These are phyloP conservation scores for Pseudopipra pipra DNA, from an alignment of 2,113 vertebrate species.

Conservation along the genomic window DNA sequence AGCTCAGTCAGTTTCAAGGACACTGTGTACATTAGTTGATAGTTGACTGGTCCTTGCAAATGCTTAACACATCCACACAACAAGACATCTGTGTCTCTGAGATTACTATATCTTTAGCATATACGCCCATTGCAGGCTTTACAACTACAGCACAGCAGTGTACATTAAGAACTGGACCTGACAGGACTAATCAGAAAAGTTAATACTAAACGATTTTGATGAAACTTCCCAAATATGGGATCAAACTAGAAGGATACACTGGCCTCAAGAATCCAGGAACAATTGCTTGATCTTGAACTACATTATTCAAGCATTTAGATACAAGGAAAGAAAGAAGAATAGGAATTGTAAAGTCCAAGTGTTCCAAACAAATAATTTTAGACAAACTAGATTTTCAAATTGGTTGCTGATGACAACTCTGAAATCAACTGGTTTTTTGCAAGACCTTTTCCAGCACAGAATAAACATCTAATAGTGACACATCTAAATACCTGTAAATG, in stretches of 20 bases:
- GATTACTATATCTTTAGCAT: neutral
- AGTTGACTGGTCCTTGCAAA: neutral
- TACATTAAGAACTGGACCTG: neutral
- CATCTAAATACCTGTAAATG: neutral
- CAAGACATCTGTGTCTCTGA: neutral
- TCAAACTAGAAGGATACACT: neutral
- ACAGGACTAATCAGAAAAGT: neutral
- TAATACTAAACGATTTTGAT: neutral
- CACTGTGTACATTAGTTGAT: neutral
- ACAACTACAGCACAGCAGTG: rapidly evolving
- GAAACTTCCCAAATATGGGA: neutral
- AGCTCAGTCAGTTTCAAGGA: neutral
- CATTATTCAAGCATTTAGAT: neutral
- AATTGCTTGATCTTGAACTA: neutral
- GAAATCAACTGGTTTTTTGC: neutral
- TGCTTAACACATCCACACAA: neutral
- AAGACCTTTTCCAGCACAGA: neutral
- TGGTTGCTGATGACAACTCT: neutral
- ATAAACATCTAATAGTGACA: neutral
- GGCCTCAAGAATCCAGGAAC: neutral
- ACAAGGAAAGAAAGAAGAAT: neutral
- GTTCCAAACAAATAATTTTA: neutral
- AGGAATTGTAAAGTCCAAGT: neutral
- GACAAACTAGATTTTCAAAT: neutral
- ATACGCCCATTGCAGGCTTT: neutral